A percentile compares a stretch with the other conserved stretches of the same genome.
Evolutionary conservation across 2,888 invertebrate genomes (phyloP).

Genomic region (Tetranychus truncatus): DNA sequence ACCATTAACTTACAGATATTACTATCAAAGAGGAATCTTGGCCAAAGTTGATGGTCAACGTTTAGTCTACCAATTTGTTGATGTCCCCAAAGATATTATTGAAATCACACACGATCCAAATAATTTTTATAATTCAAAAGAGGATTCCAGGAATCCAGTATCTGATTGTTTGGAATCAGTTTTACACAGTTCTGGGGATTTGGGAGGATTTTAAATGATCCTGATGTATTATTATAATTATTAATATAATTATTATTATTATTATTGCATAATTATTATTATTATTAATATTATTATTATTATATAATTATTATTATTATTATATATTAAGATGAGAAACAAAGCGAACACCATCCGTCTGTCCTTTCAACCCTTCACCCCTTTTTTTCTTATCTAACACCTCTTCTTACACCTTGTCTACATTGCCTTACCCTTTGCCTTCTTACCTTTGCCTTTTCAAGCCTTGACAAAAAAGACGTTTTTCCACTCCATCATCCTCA

Average conservation of each 20-base stretch:
- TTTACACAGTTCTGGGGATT: neutral
- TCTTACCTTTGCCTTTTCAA: neutral
- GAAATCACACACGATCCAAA: constrained; percentile 44
- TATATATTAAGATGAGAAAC: neutral
- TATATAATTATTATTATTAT: neutral
- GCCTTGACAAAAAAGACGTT: neutral
- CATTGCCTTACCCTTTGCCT: neutral
- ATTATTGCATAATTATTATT: neutral
- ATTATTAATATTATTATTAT: neutral
- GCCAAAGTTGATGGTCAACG: constrained; percentile 98
- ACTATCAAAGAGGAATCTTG: constrained; percentile 94
- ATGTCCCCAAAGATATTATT: constrained; percentile 92
- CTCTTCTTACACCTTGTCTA: neutral
- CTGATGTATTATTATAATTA: neutral
- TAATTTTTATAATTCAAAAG: constrained; percentile 12
- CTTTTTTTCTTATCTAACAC: neutral
- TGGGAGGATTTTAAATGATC: neutral
- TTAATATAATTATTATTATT: neutral
- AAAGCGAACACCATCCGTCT: neutral
- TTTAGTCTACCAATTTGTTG: constrained; percentile 96
- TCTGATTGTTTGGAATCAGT: neutral
- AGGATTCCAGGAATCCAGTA: neutral
- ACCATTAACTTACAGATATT: constrained; percentile 45
- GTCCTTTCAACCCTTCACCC: neutral
- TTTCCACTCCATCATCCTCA: neutral